Evolutionary conservation across 2,113 vertebrate genomes (phyloP), one percentile per base, ranked within the genome.

Genomic region (Syngnathus typhle): DNA sequence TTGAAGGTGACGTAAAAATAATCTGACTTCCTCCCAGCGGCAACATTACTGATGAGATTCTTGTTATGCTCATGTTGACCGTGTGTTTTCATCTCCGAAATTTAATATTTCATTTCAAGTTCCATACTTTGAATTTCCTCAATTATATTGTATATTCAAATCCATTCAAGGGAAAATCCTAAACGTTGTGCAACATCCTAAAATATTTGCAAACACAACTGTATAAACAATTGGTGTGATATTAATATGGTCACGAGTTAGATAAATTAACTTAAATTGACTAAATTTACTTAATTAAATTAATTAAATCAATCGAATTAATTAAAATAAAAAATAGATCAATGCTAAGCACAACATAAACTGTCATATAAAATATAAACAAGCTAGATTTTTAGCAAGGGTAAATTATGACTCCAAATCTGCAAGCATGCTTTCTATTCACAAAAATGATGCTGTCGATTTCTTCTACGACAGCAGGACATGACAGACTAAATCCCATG

Each of bases 1-100:
- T 64, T 43, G 23, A 43, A 62, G 60, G 60, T 62, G 60, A 62
- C 13, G 59, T 38, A 39, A 39, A 39, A n/a, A 19, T 39, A 60
- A 43, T 62, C 37, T 41, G 60, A 41, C 39, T 43, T 23, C 5
- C 38, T 23, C 6, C 60, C 39, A 2, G 2, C 12, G 60, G n/a
- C 60, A 23, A 44, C 41, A 27, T 44, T 23, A 15, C 11, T 44
- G 39, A 27, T 27, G 39, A 43, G 39, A 44, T 62, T 62, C 6
- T 44, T 44, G 39, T 44, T 23, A 23, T 32, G 55, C 21, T 58
- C 6, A 16, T 27, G 12, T 36, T 32, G 36, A 58, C 55, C 27
- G 13, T 58, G 55, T 4, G 27, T 32, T 23, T 15, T 58, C 13
- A 36, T 1, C 55, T 27, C 27, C 10, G 36, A 58, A 58, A 58